Evolutionary conservation across 2,113 vertebrate species (phyloP), one percentile per base, ranked within the genome.

Genomic region (Chionis minor): DNA sequence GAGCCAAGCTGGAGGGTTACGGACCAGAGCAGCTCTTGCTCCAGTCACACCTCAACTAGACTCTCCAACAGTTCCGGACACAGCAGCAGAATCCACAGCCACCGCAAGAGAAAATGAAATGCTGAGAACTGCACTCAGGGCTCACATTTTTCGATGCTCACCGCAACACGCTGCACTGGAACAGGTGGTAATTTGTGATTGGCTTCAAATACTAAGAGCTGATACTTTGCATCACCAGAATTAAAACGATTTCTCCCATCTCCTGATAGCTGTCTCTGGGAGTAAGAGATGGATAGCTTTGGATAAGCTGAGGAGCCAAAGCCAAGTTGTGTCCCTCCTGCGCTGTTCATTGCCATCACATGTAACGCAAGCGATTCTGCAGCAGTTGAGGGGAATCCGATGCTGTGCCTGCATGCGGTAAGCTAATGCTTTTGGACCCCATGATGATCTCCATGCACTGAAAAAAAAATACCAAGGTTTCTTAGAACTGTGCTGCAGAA

Each of bases 381-480:
- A 56, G 54, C 1, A 0, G 30, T 52, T 49, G n/a, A 9, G 12
- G 67, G 21, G 35, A 58, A 69, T 26, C 12, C 1, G 4, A 7
- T 52, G 59, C 59, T n/a, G 21, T 52, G 35, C 19, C 67, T 83
- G 24, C 21, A 15, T 23, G 9, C 8, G 59, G 38, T 23, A 32
- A 91, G 32, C 23, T 32, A 51, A 80, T 32, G 47, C 52, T 33
- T 38, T n/a, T 66, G 75, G 51, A 73, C 8, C 1, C 71, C 35
- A 14, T 0, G 2, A 71, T 26, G 44, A 59, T 35, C 35, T 85
- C 62, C 30, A 16, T 2, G 14, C 44, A 52, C 9, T 61, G 44
- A 72, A 79, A 90, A 78, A 78, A 86, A 52, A 61, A 30, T 0
- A 1, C 26, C 6, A 38, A 30, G 15, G 66, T 93, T 89, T 65